phyloP scores from a whole-genome alignment of 2,888 invertebrate species.

The Dastarcus helophoroides region DNA sequence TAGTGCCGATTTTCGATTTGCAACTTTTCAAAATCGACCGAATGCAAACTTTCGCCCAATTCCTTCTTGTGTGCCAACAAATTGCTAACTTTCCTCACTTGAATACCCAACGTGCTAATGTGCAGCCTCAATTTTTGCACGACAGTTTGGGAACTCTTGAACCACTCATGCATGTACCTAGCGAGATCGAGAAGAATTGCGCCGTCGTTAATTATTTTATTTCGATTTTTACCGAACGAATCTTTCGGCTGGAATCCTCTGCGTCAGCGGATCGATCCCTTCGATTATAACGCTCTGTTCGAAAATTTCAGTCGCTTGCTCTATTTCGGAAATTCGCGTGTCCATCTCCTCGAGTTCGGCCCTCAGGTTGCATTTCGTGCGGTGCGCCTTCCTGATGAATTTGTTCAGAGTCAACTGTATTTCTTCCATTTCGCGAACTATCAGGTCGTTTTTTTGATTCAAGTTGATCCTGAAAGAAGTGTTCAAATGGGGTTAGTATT shows the following conservation, averaged over 20 bases:
- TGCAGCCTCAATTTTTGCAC: conserved; percentile 49
- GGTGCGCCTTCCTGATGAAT: conserved; percentile 18
- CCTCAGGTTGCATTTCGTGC: conserved; percentile 16
- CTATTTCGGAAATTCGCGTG: conserved; percentile 40
- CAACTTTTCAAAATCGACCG: conserved; percentile 53
- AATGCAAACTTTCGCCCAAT: conserved; percentile 45
- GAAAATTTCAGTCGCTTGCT: conserved; percentile 40
- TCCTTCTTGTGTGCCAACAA: conserved; percentile 46
- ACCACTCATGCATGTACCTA: conserved; percentile 50
- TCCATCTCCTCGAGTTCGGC: conserved; percentile 40
- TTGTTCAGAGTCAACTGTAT: conserved; percentile 14
- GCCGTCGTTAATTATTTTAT: background rate
- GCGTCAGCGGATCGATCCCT: conserved; percentile 47
- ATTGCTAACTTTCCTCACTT: conserved; percentile 42
- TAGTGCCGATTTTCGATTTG: conserved; percentile 49
- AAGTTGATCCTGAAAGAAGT: conserved; percentile 12
- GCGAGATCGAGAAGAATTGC: conserved; percentile 26
- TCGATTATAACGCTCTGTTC: conserved; percentile 41
- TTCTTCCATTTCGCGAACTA: conserved; percentile 22
- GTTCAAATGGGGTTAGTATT: too few relatives aligned
- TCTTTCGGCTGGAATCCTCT: conserved; percentile 51
- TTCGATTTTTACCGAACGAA: conserved; percentile 29
- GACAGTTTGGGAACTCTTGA: conserved; percentile 42
- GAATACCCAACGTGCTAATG: conserved; percentile 44
- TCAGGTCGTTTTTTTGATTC: conserved; percentile 22